Evolutionary conservation across 2,797 vertebrate genomes (phyloP), one percentile per base, ranked within the genome.

Genomic region (Anguilla anguilla): DNA sequence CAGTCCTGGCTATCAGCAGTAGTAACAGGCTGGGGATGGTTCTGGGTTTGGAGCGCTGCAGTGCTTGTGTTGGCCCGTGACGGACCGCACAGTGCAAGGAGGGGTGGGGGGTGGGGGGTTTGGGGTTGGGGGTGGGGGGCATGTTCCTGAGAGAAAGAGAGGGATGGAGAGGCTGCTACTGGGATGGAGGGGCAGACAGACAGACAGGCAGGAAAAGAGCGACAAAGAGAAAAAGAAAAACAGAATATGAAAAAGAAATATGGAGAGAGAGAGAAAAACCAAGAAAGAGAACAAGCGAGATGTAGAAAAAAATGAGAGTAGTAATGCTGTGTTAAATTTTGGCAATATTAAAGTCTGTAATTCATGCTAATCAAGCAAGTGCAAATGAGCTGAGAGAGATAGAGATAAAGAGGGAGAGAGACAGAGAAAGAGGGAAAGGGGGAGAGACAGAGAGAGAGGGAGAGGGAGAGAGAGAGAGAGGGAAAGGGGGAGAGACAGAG

Each of bases 1-100:
- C 97, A 97, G 97, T 97, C 22, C 19, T 25, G 61, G 19, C 3
- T 25, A 22, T 22, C 61, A 22, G 61, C 10, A 10, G 61, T 1
- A 25, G 61, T 59, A 19, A 19, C 57, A 97, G 97, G 97, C 96
- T 96, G 98, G 96, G 95, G 88, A 92, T 57, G 72, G 59, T 46
- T 6, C 15, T 31, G n/a, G 22, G 17, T 35, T 39, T 61, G 79
- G 79, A 19, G n/a, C n/a, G n/a, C 53, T 6, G 10, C 51, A 17
- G 59, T 86, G 86, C 59, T 55, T 87, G 61, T 69, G n/a, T 87
- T 87, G 86, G 86, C 86, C 74, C 39, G 11, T 72, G 28, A 35
- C 51, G 43, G 22, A 57, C 43, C 51, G 22, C 11, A 11, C n/a
- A 6, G 25, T 53, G n/a, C n/a, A 17, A 46, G 22, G 85, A 13